Evolutionary conservation across 2,888 invertebrate genomes (phyloP), one percentile per base, ranked within the genome.

Genomic region (Pogonocherus hispidulus): DNA sequence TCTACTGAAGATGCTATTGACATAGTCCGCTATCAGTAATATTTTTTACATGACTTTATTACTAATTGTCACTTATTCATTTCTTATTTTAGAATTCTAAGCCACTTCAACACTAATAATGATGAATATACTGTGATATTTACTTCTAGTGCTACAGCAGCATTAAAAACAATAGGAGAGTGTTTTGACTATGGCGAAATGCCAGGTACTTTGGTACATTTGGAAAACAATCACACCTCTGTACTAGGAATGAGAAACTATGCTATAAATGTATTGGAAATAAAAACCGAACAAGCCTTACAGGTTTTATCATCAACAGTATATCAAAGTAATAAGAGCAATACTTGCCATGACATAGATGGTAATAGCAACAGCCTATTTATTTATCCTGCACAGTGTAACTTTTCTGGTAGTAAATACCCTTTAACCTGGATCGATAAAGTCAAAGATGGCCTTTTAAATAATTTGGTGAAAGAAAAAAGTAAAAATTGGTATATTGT

Each of bases 201-300:
- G 23, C 11, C 32, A 49, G 81, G 82, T 56, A 87, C 89, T 57
- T 95, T 96, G 82, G 89, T 91, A 6, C 96, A 97, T 83, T 87
- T 94, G 60, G 90, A 92, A 82, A 97, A 98, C 84, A 98, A 95
- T 82, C 99, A 99, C 83, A 98, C 98, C 0, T 98, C 98, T 1
- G 96, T 97, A 0, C 87, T 98, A 68, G 98, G 99, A 9, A 92
- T 98, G 90, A 88, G 98, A 81, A 94, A 93, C 84, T 81, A 93
- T 62, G 92, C 93, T 1, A 79, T 84, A 69, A 84, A 89, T 60
- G 83, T 91, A 16, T 85, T 87, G 68, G 89, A 90, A 69, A 84
- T 94, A 44, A 86, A 87, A 35, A 89, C 89, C 75, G 84, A 89
- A 20, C 87, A 91, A 68, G 88, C 92, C 51, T 83, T 91, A 66